A percentile compares a stretch with the other conserved stretches of the same genome.
These are phyloP conservation scores for Frankliniella fusca DNA, from an alignment of 2,888 invertebrate species.

Conservation along the genomic window DNA sequence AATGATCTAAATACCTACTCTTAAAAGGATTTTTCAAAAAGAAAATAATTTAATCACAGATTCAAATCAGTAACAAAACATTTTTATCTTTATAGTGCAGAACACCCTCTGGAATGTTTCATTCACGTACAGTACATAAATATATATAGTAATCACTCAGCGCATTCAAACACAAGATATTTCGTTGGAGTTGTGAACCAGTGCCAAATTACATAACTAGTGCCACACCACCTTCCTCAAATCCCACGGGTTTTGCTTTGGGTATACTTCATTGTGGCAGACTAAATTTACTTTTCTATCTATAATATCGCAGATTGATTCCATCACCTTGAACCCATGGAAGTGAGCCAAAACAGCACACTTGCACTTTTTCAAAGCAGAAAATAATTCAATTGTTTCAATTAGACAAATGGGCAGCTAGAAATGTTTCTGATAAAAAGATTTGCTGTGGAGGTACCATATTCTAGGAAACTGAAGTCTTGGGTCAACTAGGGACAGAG, in stretches of 20 bases:
- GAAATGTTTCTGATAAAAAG: too few species aligned
- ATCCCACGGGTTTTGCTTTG: too few species aligned
- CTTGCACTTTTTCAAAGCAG: slow-evolving; percentile 10
- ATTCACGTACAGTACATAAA: not conserved
- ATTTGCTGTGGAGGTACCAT: not conserved
- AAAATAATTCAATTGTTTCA: not conserved
- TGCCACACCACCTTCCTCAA: not conserved
- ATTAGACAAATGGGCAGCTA: too few species aligned
- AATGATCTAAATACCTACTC: not conserved
- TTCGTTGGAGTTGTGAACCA: slow-evolving; percentile 24
- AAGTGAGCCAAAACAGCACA: not conserved
- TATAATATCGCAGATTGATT: slow-evolving; percentile 23
- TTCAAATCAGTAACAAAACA: not conserved
- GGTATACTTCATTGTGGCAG: not conserved
- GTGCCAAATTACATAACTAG: slow-evolving; percentile 20
- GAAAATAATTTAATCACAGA: slow-evolving; percentile 17
- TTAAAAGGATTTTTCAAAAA: slow-evolving; percentile 9
- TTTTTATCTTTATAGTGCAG: not conserved
- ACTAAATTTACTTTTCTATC: slow-evolving; percentile 14
- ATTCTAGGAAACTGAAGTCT: not conserved
- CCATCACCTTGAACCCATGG: not conserved
- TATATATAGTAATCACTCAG: not conserved
- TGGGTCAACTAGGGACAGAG: not conserved
- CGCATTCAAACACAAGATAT: slow-evolving; percentile 6
- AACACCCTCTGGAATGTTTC: not conserved